phyloP scores from a whole-genome alignment of 2,888 invertebrate species.

The Kryphioiulus occultus region DNA sequence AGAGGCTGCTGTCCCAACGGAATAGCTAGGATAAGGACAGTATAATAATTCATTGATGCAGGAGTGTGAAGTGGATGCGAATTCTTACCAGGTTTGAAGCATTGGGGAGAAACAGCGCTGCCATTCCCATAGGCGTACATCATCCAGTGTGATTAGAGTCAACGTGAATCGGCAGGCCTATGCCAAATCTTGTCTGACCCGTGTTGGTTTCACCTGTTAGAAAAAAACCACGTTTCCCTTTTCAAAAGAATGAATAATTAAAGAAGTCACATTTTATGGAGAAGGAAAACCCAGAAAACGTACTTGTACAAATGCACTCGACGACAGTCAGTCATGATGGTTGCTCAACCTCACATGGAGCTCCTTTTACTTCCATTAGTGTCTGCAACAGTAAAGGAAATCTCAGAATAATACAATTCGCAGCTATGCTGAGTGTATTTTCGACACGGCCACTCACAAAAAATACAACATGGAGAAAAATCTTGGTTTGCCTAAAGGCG shows the following conservation, averaged over 20 bases:
- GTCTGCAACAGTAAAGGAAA: slow-evolving; percentile 21
- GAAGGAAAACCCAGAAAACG: neutral
- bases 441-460: too few species aligned
- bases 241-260: slow-evolving; percentile 45
- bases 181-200: slow-evolving; percentile 39
- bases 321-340: neutral
- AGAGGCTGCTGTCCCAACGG: slow-evolving; percentile 21
- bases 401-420: neutral
- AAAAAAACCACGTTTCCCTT: slow-evolving; percentile 42
- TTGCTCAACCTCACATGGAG: neutral
- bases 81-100: slow-evolving; percentile 37
- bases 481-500: neutral
- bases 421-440: neutral
- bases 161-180: slow-evolving; percentile 7
- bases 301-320: slow-evolving; percentile 32
- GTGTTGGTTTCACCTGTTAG: slow-evolving; percentile 20
- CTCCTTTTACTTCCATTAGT: neutral
- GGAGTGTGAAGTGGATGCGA: slow-evolving; percentile 39
- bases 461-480: neutral
- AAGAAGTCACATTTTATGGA: slow-evolving; percentile 3
- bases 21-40: slow-evolving; percentile 38
- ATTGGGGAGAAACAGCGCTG: slow-evolving; percentile 15
- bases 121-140: slow-evolving; percentile 33
- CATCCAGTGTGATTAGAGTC: slow-evolving; percentile 46
- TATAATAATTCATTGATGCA: slow-evolving; percentile 40